Percentiles rank a stretch among this genome's conserved stretches.
phyloP scores from a whole-genome alignment of 1,140 invertebrate genomes.

The Eupeodes corollae region DNA sequence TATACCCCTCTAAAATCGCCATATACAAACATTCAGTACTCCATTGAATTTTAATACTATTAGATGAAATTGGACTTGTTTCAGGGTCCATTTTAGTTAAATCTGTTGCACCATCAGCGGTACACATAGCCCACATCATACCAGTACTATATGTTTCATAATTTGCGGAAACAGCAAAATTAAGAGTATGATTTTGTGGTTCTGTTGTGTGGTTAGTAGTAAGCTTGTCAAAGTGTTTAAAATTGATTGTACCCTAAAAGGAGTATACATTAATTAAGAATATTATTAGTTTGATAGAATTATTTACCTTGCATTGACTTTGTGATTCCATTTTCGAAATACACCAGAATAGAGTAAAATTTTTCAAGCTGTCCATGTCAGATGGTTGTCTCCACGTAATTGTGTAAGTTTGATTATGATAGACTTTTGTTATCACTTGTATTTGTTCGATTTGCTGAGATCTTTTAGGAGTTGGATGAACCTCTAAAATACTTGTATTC shows the following conservation, averaged over 20 bases:
- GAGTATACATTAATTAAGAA: not conserved
- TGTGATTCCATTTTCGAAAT: slow-evolving; percentile 14
- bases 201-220: slow-evolving; percentile 14
- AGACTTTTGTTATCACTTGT: slow-evolving; percentile 12
- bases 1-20: slow-evolving; percentile 24
- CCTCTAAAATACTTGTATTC: too few relatives aligned
- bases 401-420: slow-evolving; percentile 25
- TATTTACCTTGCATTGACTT: slow-evolving; percentile 21
- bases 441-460: too few relatives aligned
- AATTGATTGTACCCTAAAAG: slow-evolving; percentile 16
- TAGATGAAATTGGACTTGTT: slow-evolving; percentile 13
- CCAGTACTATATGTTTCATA: slow-evolving; percentile 21
- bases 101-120: slow-evolving; percentile 22
- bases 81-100: slow-evolving; percentile 26
- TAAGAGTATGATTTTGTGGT: slow-evolving; percentile 7
- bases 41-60: slow-evolving; percentile 22
- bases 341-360: slow-evolving; percentile 33
- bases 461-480: too few relatives aligned
- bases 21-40: slow-evolving; percentile 20
- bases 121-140: slow-evolving; percentile 27
- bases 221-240: slow-evolving; percentile 13
- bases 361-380: slow-evolving; percentile 8
- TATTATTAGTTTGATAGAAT: not conserved
- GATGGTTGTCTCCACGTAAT: slow-evolving; percentile 25
- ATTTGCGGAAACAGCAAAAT: slow-evolving; percentile 30